Conservation (phyloP, 2,113 vertebrate genomes). For the Quiscalus mexicanus region DNA sequence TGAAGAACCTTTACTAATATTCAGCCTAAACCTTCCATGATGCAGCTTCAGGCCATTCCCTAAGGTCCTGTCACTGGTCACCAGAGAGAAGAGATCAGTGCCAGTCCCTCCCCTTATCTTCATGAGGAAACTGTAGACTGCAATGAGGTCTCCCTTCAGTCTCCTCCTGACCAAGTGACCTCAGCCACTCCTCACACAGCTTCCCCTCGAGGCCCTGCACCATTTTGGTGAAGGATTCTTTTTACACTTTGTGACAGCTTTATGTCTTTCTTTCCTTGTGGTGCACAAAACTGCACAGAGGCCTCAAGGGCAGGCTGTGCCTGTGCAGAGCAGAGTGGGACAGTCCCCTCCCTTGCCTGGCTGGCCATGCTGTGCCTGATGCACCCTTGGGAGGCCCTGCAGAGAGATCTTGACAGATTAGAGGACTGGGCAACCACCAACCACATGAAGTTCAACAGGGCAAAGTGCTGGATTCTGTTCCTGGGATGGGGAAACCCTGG, state of each 20-base stretch:
- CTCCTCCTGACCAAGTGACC: not conserved
- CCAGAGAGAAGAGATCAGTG: not conserved
- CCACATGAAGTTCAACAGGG: not conserved
- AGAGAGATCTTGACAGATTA: not conserved
- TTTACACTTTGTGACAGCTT: fast-evolving
- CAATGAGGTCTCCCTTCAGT: not conserved
- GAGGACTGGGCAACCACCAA: not conserved
- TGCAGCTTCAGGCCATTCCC: not conserved
- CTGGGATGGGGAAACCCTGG: not conserved
- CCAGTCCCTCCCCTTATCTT: not conserved
- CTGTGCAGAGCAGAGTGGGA: fast-evolving
- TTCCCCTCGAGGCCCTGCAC: not conserved
- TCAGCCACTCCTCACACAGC: fast-evolving
- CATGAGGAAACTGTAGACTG: not conserved
- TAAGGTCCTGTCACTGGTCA: fast-evolving
- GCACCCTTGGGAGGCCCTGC: not conserved
- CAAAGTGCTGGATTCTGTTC: not conserved
- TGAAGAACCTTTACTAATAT: not conserved
- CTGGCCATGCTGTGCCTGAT: not conserved
- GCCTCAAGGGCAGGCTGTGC: too few relatives aligned
- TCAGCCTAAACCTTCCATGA: not conserved
- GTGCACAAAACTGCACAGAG: not conserved
- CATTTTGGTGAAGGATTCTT: not conserved
- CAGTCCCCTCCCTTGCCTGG: fast-evolving
- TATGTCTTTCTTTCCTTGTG: not conserved